Percentiles rank a stretch among this genome's conserved stretches.
Evolutionary conservation across 2,888 invertebrate genomes (phyloP).

Genomic region (Papilio elwesi): DNA sequence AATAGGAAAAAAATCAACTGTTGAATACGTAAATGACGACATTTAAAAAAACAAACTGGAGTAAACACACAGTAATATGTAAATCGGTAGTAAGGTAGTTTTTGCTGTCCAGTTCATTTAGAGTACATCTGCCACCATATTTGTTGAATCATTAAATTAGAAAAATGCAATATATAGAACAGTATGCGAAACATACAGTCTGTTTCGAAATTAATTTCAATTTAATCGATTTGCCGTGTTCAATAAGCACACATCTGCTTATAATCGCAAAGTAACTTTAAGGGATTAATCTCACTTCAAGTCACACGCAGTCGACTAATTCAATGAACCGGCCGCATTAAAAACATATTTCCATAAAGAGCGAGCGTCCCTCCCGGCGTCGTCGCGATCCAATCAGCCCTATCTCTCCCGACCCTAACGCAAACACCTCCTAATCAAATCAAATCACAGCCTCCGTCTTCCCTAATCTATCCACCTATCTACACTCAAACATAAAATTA

Average conservation of each 20-base stretch:
- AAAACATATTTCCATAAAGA: slow-evolving; percentile 82
- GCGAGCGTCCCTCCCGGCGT: slow-evolving; percentile 56
- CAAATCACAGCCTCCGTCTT: slow-evolving; percentile 84
- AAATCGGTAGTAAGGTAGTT: too few relatives aligned
- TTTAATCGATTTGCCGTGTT: neutral
- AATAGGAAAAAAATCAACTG: neutral
- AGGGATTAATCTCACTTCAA: slow-evolving; percentile 70
- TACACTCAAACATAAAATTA: slow-evolving; percentile 81
- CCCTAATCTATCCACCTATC: slow-evolving; percentile 83
- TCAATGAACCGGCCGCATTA: slow-evolving; percentile 82
- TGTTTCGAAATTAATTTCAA: neutral
- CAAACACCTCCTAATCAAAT: slow-evolving; percentile 84
- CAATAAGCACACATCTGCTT: slow-evolving; percentile 44
- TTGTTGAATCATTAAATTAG: neutral
- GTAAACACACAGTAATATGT: too few relatives aligned
- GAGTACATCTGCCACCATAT: neutral
- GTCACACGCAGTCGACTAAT: slow-evolving; percentile 75
- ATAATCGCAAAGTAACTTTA: slow-evolving; percentile 65
- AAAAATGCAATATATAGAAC: too few relatives aligned
- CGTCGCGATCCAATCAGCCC: slow-evolving; percentile 79
- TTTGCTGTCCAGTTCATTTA: neutral
- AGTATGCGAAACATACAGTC: neutral
- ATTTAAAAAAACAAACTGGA: neutral
- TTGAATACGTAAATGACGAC: neutral
- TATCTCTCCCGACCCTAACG: slow-evolving; percentile 77